Evolutionary conservation across 2,113 vertebrate species (phyloP).

Genomic region (human (Homo sapiens)): DNA sequence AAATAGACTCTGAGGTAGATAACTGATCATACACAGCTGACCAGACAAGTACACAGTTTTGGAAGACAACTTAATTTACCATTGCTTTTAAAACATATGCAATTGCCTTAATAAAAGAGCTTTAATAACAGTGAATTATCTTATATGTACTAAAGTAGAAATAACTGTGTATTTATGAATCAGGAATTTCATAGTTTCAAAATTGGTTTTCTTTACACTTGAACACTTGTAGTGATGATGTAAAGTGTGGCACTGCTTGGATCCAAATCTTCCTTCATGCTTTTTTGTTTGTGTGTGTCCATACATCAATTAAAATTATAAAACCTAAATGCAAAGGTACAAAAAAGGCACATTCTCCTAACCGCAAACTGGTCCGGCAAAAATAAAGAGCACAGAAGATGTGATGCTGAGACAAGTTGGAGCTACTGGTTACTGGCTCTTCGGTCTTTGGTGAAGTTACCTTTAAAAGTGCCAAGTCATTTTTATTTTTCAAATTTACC

Average conservation of each 20-base stretch:
- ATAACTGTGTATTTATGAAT: constrained; percentile 89
- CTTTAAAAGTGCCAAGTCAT: constrained; percentile 96
- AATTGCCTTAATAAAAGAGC: constrained; percentile 87
- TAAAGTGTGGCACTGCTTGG: constrained; percentile 95
- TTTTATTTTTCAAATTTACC: constrained; percentile 89
- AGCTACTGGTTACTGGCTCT: constrained; percentile 92
- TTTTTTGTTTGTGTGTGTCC: constrained; percentile 86
- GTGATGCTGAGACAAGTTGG: constrained; percentile 90
- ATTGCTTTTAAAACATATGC: constrained; percentile 87
- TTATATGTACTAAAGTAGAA: constrained; percentile 86
- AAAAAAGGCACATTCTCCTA: constrained; percentile 99
- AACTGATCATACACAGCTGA: constrained; percentile 95
- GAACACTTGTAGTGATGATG: constrained; percentile 91
- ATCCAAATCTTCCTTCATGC: constrained; percentile 94
- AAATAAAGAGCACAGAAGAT: constrained; percentile 90
- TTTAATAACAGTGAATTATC: constrained; percentile 88
- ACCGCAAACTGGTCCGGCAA: constrained; percentile 93
- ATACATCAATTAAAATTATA: constrained; percentile 90
- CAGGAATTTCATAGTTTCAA: constrained; percentile 92
- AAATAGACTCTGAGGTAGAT: constrained; percentile 99
- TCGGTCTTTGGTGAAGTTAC: constrained; percentile 98
- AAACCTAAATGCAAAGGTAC: constrained; percentile 94
- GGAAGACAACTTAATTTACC: constrained; percentile 93
- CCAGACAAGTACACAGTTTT: constrained; percentile 96
- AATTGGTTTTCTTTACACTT: constrained; percentile 88